Evolutionary conservation across 2,797 vertebrate genomes (phyloP), one percentile per base, ranked within the genome.

Genomic region (Chaetophractus vellerosus): DNA sequence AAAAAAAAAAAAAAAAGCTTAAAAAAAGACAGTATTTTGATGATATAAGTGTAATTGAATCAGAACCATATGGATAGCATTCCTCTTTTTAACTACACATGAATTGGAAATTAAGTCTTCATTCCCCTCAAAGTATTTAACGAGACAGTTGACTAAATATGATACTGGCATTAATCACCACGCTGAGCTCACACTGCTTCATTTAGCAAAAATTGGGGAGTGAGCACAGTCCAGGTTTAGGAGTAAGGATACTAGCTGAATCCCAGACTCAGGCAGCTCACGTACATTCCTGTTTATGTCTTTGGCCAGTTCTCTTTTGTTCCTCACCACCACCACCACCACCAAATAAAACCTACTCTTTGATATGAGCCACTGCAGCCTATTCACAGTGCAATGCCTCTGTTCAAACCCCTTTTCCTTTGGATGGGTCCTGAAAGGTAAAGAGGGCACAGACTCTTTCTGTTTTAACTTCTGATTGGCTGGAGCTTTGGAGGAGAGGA

Each of bases 21-120:
- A 87, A 89, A 90, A 57, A 72, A 38, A 83, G 41, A 88, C 72
- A 95, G 52, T 92, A 94, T 95, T 95, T 96, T 91, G 90, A 96
- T 96, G 95, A 90, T 95, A 92, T 82, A 93, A 96, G 24, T 90
- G 26, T 95, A 95, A 96, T n/a, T 93, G 76, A 97, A 96, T 97
- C 88, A 95, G 88, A 96, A 95, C 85, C 93, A 97, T 94, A 93
- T 95, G 96, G 64, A 82, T 90, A 85, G 24, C 81, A 97, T 96
- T 88, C 71, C 48, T 80, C 9, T 4, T 69, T 80, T 92, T 80
- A 96, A 95, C 12, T 88, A 57, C 81, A 92, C 90, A 93, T 57
- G 81, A 96, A 94, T 91, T 82, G 91, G 81, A 96, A 96, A 96
- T 80, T 75, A 96, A 89, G 89, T 91, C 90, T 94, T 94, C 68